Evolutionary conservation across 2,113 vertebrate species (phyloP), one percentile per base, ranked within the genome.

Genomic region (Ammospiza nelsoni): DNA sequence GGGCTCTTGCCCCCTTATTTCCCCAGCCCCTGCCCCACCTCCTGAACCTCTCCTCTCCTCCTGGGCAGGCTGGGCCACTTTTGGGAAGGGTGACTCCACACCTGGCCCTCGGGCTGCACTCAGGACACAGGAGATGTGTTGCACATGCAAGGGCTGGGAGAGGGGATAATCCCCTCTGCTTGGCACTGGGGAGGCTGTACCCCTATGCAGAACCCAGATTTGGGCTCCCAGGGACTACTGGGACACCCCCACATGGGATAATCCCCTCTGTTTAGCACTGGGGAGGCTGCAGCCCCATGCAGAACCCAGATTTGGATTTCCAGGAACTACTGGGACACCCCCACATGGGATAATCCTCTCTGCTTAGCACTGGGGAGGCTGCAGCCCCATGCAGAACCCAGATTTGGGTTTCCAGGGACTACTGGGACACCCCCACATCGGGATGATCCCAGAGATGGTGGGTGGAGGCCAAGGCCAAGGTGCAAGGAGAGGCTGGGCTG

Each of bases 81-180:
- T 8, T 0, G 1, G n/a, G 25, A 24, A 19, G 61, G 73, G 29
- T 79, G 77, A 22, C n/a, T 44, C 61, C 61, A 83, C 1, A 4
- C 13, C 77, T 4, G 18, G 31, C 49, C 20, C n/a, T 63, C 7
- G 0, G 0, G 5, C 15, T 52, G 14, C 16, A 6, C 31, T 68
- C 28, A 9, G 31, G 20, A 9, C n/a, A 27, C 43, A 23, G 61
- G 11, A 71, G 66, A 44, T 4, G 33, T 5, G 5, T 51, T 44
- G 25, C 78, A 68, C 46, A 48, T 12, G 23, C 27, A 27, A n/a
- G 39, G 1, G 31, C 79, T 15, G 15, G 31, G 20, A 51, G 35
- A 51, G 35, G 20, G 51, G 31, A 63, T 89, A 61, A 76, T 81
- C 73, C 58, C 68, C 54, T 55, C 54, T 55, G 52, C 18, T 20